Conservation (phyloP, 2,113 vertebrate genomes). For the Pygoscelis adeliae region DNA sequence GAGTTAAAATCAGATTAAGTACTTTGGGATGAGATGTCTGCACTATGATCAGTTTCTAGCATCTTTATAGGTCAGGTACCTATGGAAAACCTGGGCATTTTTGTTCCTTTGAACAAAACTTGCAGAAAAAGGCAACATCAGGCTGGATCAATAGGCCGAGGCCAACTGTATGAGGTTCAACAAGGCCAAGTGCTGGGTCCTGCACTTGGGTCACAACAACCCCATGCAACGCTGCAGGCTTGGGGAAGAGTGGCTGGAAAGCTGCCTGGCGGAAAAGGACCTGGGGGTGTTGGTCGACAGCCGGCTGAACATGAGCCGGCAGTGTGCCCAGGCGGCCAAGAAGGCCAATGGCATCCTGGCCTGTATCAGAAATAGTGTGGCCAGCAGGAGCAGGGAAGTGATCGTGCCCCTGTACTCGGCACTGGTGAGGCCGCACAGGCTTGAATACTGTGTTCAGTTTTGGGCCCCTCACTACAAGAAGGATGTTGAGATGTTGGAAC, state of each 20-base stretch:
- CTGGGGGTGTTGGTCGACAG: rapidly evolving
- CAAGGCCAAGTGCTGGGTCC: rapidly evolving
- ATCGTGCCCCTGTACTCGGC: rapidly evolving
- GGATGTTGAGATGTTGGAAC: rapidly evolving
- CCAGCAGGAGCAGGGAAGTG: neutral
- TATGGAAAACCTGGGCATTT: neutral
- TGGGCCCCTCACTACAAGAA: neutral
- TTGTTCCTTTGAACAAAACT: neutral
- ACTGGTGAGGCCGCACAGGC: neutral
- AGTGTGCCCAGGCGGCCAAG: neutral
- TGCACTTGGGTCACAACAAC: neutral
- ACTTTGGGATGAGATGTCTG: neutral
- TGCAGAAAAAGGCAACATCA: neutral
- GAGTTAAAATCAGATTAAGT: neutral
- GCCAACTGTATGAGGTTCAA: neutral
- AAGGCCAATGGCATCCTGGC: neutral
- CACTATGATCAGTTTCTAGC: neutral
- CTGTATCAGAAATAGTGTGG: neutral
- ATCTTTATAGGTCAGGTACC: neutral
- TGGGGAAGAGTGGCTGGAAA: neutral
- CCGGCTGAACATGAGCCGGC: neutral
- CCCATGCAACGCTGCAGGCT: rapidly evolving
- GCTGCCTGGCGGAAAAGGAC: rapidly evolving
- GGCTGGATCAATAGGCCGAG: rapidly evolving
- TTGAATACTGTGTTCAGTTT: rapidly evolving